These are phyloP conservation scores for Dufourea novaeangliae DNA, from an alignment of 1,140 invertebrate species.

Conservation along the genomic window DNA sequence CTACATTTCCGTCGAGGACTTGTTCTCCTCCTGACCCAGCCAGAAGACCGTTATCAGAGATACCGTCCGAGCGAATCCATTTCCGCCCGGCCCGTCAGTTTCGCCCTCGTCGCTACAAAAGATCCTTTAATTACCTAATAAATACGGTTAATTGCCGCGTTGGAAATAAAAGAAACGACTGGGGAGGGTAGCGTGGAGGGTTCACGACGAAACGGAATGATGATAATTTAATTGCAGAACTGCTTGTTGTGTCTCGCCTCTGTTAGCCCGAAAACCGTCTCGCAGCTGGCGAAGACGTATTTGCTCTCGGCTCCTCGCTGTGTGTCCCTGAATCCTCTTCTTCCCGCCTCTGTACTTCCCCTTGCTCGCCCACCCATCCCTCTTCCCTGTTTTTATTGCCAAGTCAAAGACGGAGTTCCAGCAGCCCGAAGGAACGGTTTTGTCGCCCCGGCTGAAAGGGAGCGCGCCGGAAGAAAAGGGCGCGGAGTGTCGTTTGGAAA, in stretches of 20 bases:
- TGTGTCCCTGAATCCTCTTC: not conserved
- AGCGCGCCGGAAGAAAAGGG: conserved; percentile 21
- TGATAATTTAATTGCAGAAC: conserved; percentile 66
- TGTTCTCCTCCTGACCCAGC: not conserved
- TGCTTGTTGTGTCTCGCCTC: conserved; percentile 40
- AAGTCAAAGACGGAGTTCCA: conserved; percentile 59
- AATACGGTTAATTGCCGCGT: conserved; percentile 42
- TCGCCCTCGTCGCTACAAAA: not conserved
- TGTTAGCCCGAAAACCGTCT: conserved; percentile 16
- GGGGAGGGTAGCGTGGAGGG: not conserved
- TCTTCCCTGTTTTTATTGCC: conserved; percentile 62
- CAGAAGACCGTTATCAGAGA: not conserved
- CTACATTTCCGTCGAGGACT: not conserved
- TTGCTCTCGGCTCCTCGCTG: conserved; percentile 21
- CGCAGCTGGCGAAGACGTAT: conserved; percentile 63
- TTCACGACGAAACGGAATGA: conserved; percentile 41
- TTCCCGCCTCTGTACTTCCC: too few relatives aligned
- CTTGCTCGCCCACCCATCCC: not conserved
- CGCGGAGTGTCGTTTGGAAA: not conserved
- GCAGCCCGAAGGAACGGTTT: conserved; percentile 53
- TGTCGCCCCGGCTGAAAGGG: conserved; percentile 31
- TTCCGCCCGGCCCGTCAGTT: not conserved
- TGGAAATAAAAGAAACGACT: conserved; percentile 1
- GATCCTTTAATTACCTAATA: conserved; percentile 48
- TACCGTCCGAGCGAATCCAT: not conserved